Conservation (phyloP, 2,797 vertebrate genomes). For the Dryobates pubescens region DNA sequence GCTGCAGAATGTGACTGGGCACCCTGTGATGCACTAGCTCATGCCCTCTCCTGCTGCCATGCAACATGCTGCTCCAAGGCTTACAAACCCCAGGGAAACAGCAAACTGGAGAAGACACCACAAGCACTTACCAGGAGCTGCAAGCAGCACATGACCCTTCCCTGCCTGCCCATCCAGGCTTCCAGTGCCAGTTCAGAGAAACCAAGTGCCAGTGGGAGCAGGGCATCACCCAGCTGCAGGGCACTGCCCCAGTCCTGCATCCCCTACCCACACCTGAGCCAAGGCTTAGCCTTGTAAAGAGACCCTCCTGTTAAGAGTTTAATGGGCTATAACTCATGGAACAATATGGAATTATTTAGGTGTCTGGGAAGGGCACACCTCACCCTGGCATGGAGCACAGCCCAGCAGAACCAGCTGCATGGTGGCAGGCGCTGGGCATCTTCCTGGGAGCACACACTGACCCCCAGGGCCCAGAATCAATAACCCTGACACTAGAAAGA, state of each 20-base stretch:
- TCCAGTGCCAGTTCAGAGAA: rapidly evolving
- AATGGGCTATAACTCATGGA: rapidly evolving
- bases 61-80: background rate
- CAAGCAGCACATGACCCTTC: rapidly evolving
- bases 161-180: rapidly evolving
- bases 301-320: background rate
- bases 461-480: background rate
- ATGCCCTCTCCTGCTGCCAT: background rate
- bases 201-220: background rate
- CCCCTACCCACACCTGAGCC: background rate
- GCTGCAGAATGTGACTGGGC: background rate
- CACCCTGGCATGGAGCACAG: background rate
- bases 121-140: background rate
- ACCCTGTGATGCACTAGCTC: rapidly evolving
- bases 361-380: background rate
- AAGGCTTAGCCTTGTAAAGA: background rate
- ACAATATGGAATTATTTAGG: rapidly evolving
- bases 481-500: background rate
- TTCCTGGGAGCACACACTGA: background rate
- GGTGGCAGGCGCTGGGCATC: rapidly evolving
- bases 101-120: background rate
- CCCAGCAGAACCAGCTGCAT: background rate
- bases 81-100: rapidly evolving
- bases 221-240: background rate
- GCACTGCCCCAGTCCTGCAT: background rate